These are phyloP conservation scores for Cacoxenus indagator DNA, from an alignment of 2,888 invertebrate species.

Conservation along the genomic window DNA sequence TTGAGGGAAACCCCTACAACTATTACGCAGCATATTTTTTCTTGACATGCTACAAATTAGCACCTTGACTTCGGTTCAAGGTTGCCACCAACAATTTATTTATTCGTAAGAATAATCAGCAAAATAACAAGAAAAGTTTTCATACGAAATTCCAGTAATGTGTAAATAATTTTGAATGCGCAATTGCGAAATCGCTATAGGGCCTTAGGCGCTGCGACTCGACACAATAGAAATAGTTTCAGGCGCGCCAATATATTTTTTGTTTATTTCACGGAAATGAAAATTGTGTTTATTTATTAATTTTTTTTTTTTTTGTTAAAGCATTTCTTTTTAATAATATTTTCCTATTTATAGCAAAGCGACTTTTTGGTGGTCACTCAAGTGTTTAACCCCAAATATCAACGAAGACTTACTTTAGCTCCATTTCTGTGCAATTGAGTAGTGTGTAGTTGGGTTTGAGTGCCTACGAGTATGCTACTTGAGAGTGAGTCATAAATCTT, in stretches of 20 bases:
- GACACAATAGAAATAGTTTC: not conserved
- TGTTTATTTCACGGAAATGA: not conserved
- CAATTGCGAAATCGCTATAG: not conserved
- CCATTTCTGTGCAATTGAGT: too few relatives aligned
- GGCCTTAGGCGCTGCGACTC: not conserved
- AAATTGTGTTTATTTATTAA: too few relatives aligned
- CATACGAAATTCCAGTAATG: not conserved
- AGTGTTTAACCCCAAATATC: too few relatives aligned
- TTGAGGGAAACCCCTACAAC: not conserved
- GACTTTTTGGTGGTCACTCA: too few relatives aligned
- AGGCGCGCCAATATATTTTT: not conserved
- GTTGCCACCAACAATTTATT: not conserved
- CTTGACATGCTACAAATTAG: not conserved
- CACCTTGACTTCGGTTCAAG: not conserved
- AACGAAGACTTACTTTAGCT: too few relatives aligned
- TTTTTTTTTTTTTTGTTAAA: too few relatives aligned
- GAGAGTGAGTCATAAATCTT: slow-evolving; percentile 6
- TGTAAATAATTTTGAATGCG: not conserved
- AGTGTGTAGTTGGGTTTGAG: too few relatives aligned
- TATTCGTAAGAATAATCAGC: not conserved
- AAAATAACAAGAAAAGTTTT: not conserved
- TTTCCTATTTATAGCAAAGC: too few relatives aligned
- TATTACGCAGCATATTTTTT: not conserved
- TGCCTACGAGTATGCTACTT: not conserved
- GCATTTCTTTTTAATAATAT: too few relatives aligned